Conservation (phyloP, 2,113 vertebrate genomes). For the Pseudorasbora parva region DNA sequence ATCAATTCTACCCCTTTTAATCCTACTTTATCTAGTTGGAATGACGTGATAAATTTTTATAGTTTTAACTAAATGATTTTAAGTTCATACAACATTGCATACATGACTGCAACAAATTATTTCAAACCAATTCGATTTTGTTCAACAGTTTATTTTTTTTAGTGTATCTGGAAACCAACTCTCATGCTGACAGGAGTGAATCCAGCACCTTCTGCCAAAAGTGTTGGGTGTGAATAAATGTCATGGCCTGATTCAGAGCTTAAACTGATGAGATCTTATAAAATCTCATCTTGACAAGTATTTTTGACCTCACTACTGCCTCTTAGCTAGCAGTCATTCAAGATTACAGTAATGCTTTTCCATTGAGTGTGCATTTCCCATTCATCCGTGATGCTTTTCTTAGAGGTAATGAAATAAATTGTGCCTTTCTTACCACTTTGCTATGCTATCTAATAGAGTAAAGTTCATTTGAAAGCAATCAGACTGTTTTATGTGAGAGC, state of each 20-base stretch:
- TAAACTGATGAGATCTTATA: not conserved
- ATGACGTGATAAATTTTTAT: no score
- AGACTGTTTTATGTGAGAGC: not conserved
- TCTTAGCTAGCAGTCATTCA: conserved; percentile 21
- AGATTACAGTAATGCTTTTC: conserved; percentile 16
- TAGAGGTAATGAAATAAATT: conserved; percentile 20
- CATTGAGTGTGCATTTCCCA: not conserved
- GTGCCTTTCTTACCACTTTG: not conserved
- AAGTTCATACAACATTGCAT: no score
- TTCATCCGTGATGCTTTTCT: conserved; percentile 18
- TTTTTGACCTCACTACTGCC: not conserved
- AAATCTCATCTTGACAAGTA: not conserved
- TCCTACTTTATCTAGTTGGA: no score
- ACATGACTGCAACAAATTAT: no score
- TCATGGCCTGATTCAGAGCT: not conserved
- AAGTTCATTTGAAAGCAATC: conserved; percentile 15
- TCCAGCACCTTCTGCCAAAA: not conserved
- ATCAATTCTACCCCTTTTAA: no score
- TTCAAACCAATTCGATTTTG: no score
- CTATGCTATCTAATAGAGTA: not conserved
- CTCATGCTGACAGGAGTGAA: not conserved
- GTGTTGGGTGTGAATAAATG: not conserved
- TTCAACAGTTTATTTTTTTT: no score
- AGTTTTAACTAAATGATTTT: no score
- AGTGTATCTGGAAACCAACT: not conserved